These are phyloP conservation scores for Stratiolaelaps scimitus DNA, from an alignment of 1,140 invertebrate genomes.

Conservation along the genomic window DNA sequence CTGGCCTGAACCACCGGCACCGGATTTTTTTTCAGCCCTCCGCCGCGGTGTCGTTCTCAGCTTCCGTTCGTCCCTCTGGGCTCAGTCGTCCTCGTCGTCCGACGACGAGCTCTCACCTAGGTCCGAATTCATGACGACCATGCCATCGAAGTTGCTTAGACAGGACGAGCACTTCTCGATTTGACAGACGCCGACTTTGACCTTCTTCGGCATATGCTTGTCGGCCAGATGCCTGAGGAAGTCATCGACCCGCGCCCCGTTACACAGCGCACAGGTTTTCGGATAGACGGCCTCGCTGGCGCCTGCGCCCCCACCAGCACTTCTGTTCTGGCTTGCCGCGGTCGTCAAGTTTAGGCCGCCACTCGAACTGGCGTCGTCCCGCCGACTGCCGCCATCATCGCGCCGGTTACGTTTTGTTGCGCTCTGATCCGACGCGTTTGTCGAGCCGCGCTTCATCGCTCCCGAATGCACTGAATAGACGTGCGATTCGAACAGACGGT, in stretches of 20 bases:
- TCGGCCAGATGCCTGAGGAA: slow-evolving; percentile 33
- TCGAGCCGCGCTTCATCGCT: slow-evolving; percentile 31
- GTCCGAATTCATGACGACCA: slow-evolving; percentile 33
- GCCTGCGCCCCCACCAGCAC: slow-evolving; percentile 30
- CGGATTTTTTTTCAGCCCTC: not conserved
- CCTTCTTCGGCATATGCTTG: slow-evolving; percentile 34
- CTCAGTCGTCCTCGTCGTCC: slow-evolving; percentile 34
- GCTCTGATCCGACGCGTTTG: slow-evolving; percentile 12
- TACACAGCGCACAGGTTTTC: slow-evolving; percentile 18
- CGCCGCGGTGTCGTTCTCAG: not conserved
- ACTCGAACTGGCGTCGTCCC: slow-evolving; percentile 2
- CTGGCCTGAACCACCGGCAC: not conserved
- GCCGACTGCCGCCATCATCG: slow-evolving; percentile 5
- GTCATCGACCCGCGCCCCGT: slow-evolving; percentile 32
- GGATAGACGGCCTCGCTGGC: not conserved
- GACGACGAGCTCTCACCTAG: slow-evolving; percentile 33
- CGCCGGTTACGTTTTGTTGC: slow-evolving; percentile 4
- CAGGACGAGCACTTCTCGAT: slow-evolving; percentile 37
- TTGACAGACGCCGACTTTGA: slow-evolving; percentile 34
- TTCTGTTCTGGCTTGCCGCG: slow-evolving; percentile 31
- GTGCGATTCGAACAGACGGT: slow-evolving; percentile 84
- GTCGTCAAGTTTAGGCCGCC: not conserved
- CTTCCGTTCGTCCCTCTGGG: not conserved
- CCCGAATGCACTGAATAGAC: slow-evolving; percentile 75
- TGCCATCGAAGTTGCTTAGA: slow-evolving; percentile 34